A percentile compares a stretch with the other conserved stretches of the same genome.
Conservation (phyloP, 1,140 invertebrate species). For the Ostrea edulis region DNA sequence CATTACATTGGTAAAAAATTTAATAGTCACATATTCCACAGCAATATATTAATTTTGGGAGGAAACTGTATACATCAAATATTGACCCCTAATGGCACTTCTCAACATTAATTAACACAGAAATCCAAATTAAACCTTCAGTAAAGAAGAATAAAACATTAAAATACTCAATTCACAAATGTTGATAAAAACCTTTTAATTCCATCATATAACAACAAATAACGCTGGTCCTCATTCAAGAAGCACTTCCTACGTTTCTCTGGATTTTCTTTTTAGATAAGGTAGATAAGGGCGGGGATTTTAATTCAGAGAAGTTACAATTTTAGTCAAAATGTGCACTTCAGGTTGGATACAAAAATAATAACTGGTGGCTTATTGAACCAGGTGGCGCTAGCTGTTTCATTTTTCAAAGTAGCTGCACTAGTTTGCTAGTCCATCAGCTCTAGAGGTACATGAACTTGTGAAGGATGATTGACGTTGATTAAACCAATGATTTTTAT, state of each 20-base stretch:
- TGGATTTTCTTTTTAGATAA: not conserved
- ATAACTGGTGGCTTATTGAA: not conserved
- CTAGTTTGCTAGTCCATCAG: not conserved
- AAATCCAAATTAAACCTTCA: not conserved
- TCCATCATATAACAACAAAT: constrained; percentile 13
- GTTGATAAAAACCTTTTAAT: no score
- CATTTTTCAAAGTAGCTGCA: constrained; percentile 13
- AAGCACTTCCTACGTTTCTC: not conserved
- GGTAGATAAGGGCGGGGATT: not conserved
- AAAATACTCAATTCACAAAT: constrained; percentile 15
- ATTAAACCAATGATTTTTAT: not conserved
- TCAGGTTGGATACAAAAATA: not conserved
- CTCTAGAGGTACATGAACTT: not conserved
- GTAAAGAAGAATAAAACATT: constrained; percentile 12
- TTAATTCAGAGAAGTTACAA: no score
- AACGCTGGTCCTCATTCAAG: not conserved
- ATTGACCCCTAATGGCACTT: not conserved
- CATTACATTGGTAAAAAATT: not conserved
- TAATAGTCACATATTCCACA: no score
- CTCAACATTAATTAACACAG: not conserved
- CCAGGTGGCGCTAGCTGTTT: no score
- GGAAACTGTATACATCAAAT: not conserved
- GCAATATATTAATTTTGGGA: not conserved
- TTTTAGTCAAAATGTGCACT: not conserved
- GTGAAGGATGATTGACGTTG: not conserved